phyloP scores from a whole-genome alignment of 2,797 vertebrate genomes.

The Bradypodion pumilum region DNA sequence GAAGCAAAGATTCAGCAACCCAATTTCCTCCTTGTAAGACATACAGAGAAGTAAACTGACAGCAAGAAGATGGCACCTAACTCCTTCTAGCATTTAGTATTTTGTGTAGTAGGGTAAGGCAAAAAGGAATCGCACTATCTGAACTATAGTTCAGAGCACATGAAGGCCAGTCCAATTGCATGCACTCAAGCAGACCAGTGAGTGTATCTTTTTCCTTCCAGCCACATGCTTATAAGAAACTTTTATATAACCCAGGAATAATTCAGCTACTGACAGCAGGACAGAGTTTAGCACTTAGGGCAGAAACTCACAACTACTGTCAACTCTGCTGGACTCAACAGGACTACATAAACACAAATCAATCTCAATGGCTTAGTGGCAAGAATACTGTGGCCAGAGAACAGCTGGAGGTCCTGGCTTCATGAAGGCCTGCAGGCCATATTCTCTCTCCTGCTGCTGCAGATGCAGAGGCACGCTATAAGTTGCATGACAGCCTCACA shows the following conservation, averaged over 20 bases:
- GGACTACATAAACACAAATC: slow-evolving; percentile 24
- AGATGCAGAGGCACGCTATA: background rate
- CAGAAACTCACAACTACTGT: slow-evolving; percentile 18
- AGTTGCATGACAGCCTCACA: background rate
- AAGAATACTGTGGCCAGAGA: slow-evolving; percentile 3
- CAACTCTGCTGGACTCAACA: slow-evolving; percentile 25
- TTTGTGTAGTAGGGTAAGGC: background rate
- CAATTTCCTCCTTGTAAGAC: too few species aligned
- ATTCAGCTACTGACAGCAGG: slow-evolving; percentile 22
- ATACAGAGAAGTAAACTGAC: background rate
- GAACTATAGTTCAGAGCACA: background rate
- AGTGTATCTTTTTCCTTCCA: background rate
- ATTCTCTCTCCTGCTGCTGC: background rate
- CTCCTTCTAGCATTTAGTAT: background rate
- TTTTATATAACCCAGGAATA: background rate
- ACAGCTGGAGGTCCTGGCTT: slow-evolving; percentile 1
- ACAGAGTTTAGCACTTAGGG: background rate
- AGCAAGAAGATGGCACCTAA: background rate
- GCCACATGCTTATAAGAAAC: background rate
- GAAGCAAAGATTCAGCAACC: background rate
- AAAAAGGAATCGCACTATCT: background rate
- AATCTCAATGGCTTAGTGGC: background rate
- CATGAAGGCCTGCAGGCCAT: background rate
- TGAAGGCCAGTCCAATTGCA: slow-evolving; percentile 6
- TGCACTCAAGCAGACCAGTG: background rate